Percentiles rank a stretch among this genome's conserved stretches.
Evolutionary conservation across 1,140 invertebrate species (phyloP).

Genomic region (Medauroidea extradentata): DNA sequence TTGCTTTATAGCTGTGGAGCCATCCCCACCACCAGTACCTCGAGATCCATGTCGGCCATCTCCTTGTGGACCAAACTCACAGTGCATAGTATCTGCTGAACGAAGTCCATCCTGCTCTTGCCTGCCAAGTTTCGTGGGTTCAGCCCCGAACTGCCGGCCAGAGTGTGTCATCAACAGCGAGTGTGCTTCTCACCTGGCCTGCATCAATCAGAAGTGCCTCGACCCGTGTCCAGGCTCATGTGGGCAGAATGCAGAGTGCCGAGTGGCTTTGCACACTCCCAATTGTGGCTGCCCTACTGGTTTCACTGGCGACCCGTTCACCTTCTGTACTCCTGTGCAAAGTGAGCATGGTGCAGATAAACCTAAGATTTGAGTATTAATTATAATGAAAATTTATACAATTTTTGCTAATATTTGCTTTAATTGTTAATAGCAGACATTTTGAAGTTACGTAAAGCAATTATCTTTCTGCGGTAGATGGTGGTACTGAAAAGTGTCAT

Average conservation of each 20-base stretch:
- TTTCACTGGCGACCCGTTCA: constrained; percentile 67
- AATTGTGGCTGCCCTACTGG: constrained; percentile 62
- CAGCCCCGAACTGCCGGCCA: constrained; percentile 21
- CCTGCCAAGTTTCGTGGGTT: constrained; percentile 26
- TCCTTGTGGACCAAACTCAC: constrained; percentile 67
- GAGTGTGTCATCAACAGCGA: constrained; percentile 34
- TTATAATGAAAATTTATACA: too few relatives aligned
- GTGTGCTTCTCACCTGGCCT: constrained; percentile 36
- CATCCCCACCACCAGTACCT: constrained; percentile 25
- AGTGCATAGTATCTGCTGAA: constrained; percentile 54
- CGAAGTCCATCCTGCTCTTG: constrained; percentile 45
- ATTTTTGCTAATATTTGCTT: too few relatives aligned
- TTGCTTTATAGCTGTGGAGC: constrained; percentile 33
- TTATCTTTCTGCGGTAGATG: too few relatives aligned
- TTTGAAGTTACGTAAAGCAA: too few relatives aligned
- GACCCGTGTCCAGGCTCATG: constrained; percentile 59
- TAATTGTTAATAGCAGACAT: too few relatives aligned
- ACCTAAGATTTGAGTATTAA: too few relatives aligned
- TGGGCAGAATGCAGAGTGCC: constrained; percentile 64
- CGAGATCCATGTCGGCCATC: constrained; percentile 60
- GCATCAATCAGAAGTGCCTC: constrained; percentile 35
- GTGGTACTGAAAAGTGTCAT: too few relatives aligned
- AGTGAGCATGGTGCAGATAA: constrained; percentile 22
- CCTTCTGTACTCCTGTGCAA: constrained; percentile 31
- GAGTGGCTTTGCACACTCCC: constrained; percentile 68